These are phyloP conservation scores for Dolichoris vasculosae DNA, from an alignment of 1,140 invertebrate genomes.

Conservation along the genomic window DNA sequence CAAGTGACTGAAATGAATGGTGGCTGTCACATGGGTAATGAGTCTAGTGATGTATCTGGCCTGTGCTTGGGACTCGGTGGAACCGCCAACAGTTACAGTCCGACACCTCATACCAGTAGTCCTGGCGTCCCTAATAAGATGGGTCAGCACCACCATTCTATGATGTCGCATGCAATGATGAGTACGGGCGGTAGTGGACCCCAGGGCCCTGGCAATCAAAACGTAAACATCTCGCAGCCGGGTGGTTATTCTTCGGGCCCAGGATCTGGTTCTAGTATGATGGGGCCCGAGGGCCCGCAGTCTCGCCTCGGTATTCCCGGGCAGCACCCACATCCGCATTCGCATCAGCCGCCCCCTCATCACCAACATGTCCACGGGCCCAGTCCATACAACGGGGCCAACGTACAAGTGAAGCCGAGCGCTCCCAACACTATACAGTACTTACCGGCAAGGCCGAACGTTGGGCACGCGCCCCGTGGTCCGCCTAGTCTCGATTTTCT, in stretches of 20 bases:
- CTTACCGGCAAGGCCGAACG: slow-evolving; percentile 91
- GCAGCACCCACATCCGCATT: slow-evolving; percentile 63
- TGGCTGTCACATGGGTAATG: slow-evolving; percentile 72
- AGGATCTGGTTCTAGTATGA: slow-evolving; percentile 41
- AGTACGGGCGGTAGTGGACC: slow-evolving; percentile 68
- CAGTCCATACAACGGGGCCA: slow-evolving; percentile 86
- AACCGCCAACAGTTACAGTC: slow-evolving; percentile 71
- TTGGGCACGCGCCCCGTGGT: slow-evolving; percentile 80
- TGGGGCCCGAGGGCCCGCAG: slow-evolving; percentile 72
- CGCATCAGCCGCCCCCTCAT: slow-evolving; percentile 53
- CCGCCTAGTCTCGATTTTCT: slow-evolving; percentile 94
- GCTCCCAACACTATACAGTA: slow-evolving; percentile 99
- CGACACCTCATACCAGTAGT: slow-evolving; percentile 70
- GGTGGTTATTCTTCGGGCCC: slow-evolving; percentile 55
- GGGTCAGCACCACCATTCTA: slow-evolving; percentile 62
- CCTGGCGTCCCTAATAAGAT: slow-evolving; percentile 70
- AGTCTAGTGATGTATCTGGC: slow-evolving; percentile 75
- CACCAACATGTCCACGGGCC: slow-evolving; percentile 60
- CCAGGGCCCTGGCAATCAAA: slow-evolving; percentile 29
- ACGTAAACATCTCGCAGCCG: slow-evolving; percentile 57
- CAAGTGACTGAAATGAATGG: slow-evolving; percentile 71
- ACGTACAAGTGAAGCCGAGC: slow-evolving; percentile 95
- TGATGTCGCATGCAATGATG: slow-evolving; percentile 73
- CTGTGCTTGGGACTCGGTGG: slow-evolving; percentile 76
- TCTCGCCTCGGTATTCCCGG: slow-evolving; percentile 68